Evolutionary conservation across 2,113 vertebrate genomes (phyloP), one percentile per base, ranked within the genome.

Genomic region (Oreotrochilus melanogaster): DNA sequence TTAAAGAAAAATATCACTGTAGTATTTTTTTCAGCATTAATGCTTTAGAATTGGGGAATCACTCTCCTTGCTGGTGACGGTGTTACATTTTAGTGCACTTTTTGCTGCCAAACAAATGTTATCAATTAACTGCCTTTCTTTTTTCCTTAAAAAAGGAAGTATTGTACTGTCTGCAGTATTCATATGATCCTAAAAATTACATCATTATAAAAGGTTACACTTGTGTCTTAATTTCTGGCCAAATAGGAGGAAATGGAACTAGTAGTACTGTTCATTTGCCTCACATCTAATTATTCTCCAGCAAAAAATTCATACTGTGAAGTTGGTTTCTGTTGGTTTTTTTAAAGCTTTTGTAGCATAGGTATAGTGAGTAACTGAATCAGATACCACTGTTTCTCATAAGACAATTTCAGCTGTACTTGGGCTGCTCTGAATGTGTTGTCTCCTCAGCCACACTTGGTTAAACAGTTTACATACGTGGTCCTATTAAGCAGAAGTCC

Each of bases 391-490:
- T 89, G 27, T 78, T 95, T 65, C 84, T 60, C 27, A 18, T 58
- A 58, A 78, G 86, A 86, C 22, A 45, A 42, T 71, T 88, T 93
- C 69, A 65, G 6, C 47, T 73, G 31, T 62, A 74, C 39, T 42
- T 78, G 4, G 31, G 81, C 92, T 93, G 23, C 91, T 73, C 78
- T 31, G 57, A 93, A 74, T 16, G 87, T 87, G 90, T 84, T 50
- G 35, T 50, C 83, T 92, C 71, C 67, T 71, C 72, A 33, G 60
- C 54, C 21, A 12, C 23, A 10, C 43, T 37, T 16, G 48, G 78
- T 93, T 94, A 73, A 95, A 69, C 60, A 79, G 89, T 89, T 95
- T 91, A 71, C 19, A 79, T 87, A 95, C 82, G 78, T 18, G 47
- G 89, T 31, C 60, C 23, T 27, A 18, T 17, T 47, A 57, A 80